Evolutionary conservation across 2,888 invertebrate species (phyloP).

Genomic region (Callinectes sapidus): DNA sequence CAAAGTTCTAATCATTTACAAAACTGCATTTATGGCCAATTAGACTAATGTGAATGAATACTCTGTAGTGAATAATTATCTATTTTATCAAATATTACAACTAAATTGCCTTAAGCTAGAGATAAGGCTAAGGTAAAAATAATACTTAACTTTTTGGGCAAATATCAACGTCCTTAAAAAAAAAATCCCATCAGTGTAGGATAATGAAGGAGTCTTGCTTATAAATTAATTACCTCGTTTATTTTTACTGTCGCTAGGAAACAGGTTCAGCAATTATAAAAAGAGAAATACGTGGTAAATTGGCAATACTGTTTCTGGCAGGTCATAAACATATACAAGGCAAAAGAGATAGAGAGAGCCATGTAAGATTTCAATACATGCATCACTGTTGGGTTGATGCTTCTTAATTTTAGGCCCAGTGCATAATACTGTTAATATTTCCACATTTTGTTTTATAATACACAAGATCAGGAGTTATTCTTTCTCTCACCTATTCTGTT

Average conservation of each 20-base stretch:
- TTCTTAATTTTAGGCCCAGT: neutral
- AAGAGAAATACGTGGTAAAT: neutral
- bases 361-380: neutral
- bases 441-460: neutral
- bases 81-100: no score
- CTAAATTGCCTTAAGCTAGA: neutral
- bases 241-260: neutral
- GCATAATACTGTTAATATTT: neutral
- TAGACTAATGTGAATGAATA: no score
- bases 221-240: neutral
- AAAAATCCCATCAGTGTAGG: neutral
- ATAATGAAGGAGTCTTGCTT: neutral
- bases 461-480: neutral
- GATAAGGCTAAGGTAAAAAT: neutral
- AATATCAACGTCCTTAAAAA: neutral
- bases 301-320: conserved; percentile 21
- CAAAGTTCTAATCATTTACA: neutral
- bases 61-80: no score
- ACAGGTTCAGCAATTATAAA: neutral
- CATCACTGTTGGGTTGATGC: neutral
- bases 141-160: neutral
- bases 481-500: no score
- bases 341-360: neutral
- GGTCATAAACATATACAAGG: neutral
- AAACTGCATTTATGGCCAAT: neutral